These are phyloP conservation scores for Gisinianus flammeolus DNA, from an alignment of 2,888 invertebrate species.

Conservation along the genomic window DNA sequence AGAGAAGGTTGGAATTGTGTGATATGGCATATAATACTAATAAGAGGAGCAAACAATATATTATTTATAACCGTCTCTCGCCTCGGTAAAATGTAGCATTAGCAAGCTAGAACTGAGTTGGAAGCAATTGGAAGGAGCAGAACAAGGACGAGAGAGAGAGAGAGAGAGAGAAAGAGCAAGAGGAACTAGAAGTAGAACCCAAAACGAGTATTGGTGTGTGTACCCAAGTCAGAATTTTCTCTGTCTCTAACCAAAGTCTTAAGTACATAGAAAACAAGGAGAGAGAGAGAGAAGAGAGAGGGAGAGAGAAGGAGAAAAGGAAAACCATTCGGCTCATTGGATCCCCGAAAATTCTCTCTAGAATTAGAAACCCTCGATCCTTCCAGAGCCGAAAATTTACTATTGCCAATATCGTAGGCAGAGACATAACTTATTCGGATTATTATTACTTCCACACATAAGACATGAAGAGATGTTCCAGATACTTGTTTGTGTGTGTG, in stretches of 20 bases:
- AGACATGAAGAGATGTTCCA: slow-evolving; percentile 9
- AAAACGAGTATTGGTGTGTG: not conserved
- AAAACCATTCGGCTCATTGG: slow-evolving; percentile 2
- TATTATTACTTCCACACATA: slow-evolving; percentile 45
- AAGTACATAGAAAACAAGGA: not conserved
- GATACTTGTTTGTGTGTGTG: no score
- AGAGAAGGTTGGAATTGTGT: slow-evolving; percentile 32
- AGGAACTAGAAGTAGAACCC: not conserved
- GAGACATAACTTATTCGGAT: slow-evolving; percentile 45
- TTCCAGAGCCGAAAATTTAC: slow-evolving; percentile 43
- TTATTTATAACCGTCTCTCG: slow-evolving; percentile 43
- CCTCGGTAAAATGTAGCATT: slow-evolving; percentile 17
- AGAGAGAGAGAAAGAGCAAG: slow-evolving; percentile 1
- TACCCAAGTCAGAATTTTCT: slow-evolving; percentile 21
- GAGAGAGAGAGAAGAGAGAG: not conserved
- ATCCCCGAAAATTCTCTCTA: not conserved
- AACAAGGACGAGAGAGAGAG: slow-evolving; percentile 10
- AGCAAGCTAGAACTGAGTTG: not conserved
- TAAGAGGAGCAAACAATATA: slow-evolving; percentile 47
- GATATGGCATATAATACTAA: slow-evolving; percentile 42
- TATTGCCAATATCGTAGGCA: slow-evolving; percentile 49
- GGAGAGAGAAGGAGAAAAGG: not conserved
- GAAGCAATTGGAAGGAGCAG: slow-evolving; percentile 18
- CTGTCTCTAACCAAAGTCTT: slow-evolving; percentile 5
- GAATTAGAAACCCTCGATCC: slow-evolving; percentile 11